Conservation (phyloP, 2,888 invertebrate species). For the Allacma fusca region DNA sequence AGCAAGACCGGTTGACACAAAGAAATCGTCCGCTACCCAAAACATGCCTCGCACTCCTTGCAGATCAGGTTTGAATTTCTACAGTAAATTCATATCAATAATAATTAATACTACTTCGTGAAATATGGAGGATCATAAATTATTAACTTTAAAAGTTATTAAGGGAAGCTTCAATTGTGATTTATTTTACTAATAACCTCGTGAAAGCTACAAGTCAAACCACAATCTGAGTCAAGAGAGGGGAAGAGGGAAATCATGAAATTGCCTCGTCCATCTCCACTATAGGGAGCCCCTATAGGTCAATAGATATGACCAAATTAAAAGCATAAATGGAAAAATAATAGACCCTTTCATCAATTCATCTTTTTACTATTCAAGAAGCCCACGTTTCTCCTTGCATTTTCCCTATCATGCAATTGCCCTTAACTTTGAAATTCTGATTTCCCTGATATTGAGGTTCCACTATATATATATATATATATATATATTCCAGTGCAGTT, state of each 20-base stretch:
- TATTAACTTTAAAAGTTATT: conserved; percentile 6
- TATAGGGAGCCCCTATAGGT: neutral
- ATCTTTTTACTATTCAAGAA: neutral
- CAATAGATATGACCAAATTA: neutral
- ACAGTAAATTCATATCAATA: conserved; percentile 1
- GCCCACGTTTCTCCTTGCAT: neutral
- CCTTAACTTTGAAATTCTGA: neutral
- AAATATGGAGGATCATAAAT: conserved; percentile 10
- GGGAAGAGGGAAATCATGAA: neutral
- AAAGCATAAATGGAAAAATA: conserved; percentile 2
- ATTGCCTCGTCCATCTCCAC: neutral
- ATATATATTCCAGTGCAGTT: too few relatives aligned
- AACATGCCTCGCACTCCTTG: conserved; percentile 67
- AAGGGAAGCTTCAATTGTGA: conserved; percentile 1
- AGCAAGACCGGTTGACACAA: conserved; percentile 80
- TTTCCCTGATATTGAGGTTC: neutral
- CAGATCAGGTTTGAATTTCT: conserved; percentile 39
- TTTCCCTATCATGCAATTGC: neutral
- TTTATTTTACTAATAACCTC: conserved; percentile 16
- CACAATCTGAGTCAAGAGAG: neutral
- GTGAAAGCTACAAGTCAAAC: conserved; percentile 11
- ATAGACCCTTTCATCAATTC: neutral
- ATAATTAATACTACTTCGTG: conserved; percentile 1
- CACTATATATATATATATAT: too few relatives aligned
- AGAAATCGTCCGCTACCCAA: conserved; percentile 84